These are phyloP conservation scores for Crotalus helleri DNA, from an alignment of 2,113 vertebrate genomes.

Conservation along the genomic window DNA sequence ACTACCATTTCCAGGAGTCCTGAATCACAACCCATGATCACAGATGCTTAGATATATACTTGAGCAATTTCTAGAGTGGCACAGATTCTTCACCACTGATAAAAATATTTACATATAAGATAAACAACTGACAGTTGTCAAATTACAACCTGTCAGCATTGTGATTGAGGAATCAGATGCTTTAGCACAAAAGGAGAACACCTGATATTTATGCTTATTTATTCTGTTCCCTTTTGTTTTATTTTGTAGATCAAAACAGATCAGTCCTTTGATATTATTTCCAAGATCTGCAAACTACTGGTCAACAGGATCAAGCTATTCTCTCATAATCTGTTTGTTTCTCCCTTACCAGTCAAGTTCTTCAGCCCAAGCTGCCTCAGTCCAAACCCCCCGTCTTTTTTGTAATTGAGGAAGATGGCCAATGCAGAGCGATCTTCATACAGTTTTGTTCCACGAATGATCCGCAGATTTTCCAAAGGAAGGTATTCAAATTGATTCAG, in stretches of 20 bases:
- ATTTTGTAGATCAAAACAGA: no score
- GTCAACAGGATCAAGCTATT: rapidly evolving
- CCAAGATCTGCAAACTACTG: background rate
- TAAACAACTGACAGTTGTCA: background rate
- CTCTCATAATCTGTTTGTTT: background rate
- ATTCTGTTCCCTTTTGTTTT: background rate
- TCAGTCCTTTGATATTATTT: background rate
- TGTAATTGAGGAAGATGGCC: constrained; percentile 96
- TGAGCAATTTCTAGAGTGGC: background rate
- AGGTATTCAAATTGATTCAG: constrained; percentile 95
- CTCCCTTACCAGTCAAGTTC: constrained; percentile 87
- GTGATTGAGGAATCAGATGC: background rate
- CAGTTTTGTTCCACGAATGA: constrained; percentile 91
- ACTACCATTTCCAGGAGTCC: background rate
- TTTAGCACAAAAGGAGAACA: background rate
- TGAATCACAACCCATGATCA: background rate
- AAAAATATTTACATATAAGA: background rate
- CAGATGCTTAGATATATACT: background rate
- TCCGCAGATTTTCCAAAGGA: constrained; percentile 93
- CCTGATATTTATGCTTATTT: background rate
- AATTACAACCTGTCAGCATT: background rate
- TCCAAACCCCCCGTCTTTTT: constrained; percentile 88
- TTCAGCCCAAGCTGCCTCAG: constrained; percentile 90
- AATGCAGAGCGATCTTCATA: constrained; percentile 91
- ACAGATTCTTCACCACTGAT: background rate